Conservation (phyloP, 1,140 invertebrate genomes). For the Brachionus sp. region DNA sequence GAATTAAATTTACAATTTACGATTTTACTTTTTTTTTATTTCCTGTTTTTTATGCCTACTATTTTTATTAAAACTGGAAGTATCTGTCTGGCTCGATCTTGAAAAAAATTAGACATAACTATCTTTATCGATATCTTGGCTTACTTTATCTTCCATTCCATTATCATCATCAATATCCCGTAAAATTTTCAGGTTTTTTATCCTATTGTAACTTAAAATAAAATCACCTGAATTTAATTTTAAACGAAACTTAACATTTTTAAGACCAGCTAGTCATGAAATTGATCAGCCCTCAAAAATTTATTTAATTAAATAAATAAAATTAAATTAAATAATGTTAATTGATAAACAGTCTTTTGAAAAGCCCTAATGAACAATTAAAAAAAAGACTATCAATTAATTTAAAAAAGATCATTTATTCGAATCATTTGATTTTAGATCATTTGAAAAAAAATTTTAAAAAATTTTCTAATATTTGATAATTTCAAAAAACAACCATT, state of each 20-base stretch:
- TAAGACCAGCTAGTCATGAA: too few relatives aligned
- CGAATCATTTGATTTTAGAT: background rate
- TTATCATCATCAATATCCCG: background rate
- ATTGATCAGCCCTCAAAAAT: too few relatives aligned
- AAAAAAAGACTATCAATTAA: too few relatives aligned
- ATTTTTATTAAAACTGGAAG: background rate
- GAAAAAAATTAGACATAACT: background rate
- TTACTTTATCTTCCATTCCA: background rate
- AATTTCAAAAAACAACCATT: conserved; percentile 71
- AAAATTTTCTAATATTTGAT: conserved; percentile 49
- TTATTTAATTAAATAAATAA: too few relatives aligned
- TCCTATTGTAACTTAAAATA: background rate
- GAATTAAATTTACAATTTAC: too few relatives aligned
- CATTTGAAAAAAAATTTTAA: background rate
- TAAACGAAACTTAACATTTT: too few relatives aligned
- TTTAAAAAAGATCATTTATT: too few relatives aligned
- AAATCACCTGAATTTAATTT: background rate
- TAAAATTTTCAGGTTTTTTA: conserved; percentile 11
- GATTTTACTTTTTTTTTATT: background rate
- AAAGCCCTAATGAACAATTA: too few relatives aligned
- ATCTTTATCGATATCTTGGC: background rate
- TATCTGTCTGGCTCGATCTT: background rate
- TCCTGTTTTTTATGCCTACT: background rate
- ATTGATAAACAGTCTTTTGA: too few relatives aligned
- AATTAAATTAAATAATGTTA: too few relatives aligned